Percentiles rank a stretch among this genome's conserved stretches.
Evolutionary conservation across 2,888 invertebrate genomes (phyloP).

Genomic region (Sericinus montela): DNA sequence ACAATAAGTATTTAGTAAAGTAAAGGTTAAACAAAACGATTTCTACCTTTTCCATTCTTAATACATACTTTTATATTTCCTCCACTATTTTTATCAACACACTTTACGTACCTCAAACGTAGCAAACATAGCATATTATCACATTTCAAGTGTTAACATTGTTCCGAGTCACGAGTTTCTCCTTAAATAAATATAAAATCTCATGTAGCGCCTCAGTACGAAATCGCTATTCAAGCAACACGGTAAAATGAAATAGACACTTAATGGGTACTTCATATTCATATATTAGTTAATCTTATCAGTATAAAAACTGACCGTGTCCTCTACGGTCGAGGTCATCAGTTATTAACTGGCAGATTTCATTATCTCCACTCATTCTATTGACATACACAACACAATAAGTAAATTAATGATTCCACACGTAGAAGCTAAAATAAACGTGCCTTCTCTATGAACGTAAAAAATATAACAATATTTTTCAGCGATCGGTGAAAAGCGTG

Average conservation of each 20-base stretch:
- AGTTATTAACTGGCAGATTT: conserved; percentile 22
- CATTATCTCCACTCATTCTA: conserved; percentile 19
- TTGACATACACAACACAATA: conserved; percentile 2
- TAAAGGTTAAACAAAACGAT: too few species aligned
- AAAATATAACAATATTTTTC: neutral
- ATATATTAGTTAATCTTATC: conserved; percentile 11
- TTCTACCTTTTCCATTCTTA: too few species aligned
- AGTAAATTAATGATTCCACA: neutral
- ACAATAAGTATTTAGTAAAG: too few species aligned
- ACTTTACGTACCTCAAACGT: conserved; percentile 24
- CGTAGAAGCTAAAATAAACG: neutral
- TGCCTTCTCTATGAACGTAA: too few species aligned
- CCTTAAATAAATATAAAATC: neutral
- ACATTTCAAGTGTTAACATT: conserved; percentile 3
- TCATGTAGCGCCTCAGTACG: conserved; percentile 1
- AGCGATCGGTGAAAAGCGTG: neutral
- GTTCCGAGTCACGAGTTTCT: conserved; percentile 1
- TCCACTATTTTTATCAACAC: neutral
- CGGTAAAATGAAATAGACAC: neutral
- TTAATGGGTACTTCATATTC: neutral
- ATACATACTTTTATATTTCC: too few species aligned
- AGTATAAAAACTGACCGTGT: conserved; percentile 23
- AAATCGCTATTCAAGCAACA: neutral
- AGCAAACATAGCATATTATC: conserved; percentile 20
- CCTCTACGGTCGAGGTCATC: conserved; percentile 26